These are phyloP conservation scores for Pelochelys cantorii DNA, from an alignment of 2,797 vertebrate species.

Conservation along the genomic window DNA sequence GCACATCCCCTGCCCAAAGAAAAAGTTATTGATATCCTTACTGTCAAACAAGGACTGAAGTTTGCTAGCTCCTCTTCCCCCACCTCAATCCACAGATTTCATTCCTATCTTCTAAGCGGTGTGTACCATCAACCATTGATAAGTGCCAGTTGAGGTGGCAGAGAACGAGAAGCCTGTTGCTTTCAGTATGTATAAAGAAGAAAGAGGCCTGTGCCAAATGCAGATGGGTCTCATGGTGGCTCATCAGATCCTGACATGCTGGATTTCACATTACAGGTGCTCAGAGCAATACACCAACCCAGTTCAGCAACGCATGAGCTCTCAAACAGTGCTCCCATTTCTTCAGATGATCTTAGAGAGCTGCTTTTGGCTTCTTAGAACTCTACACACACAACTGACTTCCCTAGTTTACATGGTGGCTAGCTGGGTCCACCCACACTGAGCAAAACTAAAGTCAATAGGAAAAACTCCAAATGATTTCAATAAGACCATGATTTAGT, in stretches of 20 bases:
- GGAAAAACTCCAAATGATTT: background rate
- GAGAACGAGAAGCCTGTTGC: background rate
- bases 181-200: rapidly evolving
- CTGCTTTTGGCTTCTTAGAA: background rate
- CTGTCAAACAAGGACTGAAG: rapidly evolving
- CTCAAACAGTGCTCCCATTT: background rate
- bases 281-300: background rate
- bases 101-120: background rate
- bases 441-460: background rate
- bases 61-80: background rate
- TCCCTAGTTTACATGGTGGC: background rate
- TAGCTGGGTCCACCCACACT: background rate
- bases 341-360: background rate
- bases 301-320: background rate
- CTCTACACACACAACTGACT: background rate
- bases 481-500: background rate
- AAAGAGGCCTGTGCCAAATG: background rate
- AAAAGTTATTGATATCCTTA: background rate
- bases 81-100: rapidly evolving
- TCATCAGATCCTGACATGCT: background rate
- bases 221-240: background rate
- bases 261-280: background rate
- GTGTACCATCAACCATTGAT: background rate
- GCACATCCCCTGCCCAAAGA: background rate
- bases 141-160: background rate